Base-by-base conservation (phyloP, 1,140 invertebrate species). In the Drosophila ficusphila region DNA sequence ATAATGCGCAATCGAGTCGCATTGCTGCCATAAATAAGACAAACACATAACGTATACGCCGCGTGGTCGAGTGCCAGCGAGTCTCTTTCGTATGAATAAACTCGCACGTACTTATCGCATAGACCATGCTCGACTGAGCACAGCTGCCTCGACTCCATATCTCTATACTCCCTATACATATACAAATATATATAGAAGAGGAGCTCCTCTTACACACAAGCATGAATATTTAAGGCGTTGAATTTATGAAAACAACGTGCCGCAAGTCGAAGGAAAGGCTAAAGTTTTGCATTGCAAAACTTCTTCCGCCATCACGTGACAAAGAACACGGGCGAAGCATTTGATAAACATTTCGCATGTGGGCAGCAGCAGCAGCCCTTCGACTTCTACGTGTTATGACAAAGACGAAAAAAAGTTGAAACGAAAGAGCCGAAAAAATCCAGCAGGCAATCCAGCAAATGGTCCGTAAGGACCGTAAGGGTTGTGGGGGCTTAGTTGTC, bases 171-270 rank as follows among this genome's bases (percentile, higher is more conserved):
- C 11, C 4, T 53, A 21, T 44, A 29, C 29, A 19, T 29, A 23
- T 49, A n/a, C 4, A 23, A n/a, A 12, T 48, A 11, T 21, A 33
- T 25, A 18, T 33, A 16, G 23, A 33, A 41, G n/a, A 48, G 52
- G n/a, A 21, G n/a, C n/a, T n/a, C n/a, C n/a, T n/a, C 42, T 42
- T 8, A 49, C 14, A 51, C n/a, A 27, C 25, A 16, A 65, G 75
- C 79, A 85, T 85, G 81, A 85, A 85, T 85, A 85, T 85, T 85
- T 85, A 85, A 85, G 81, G 81, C 81, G 61, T 73, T 64, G 67
- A 85, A 85, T 85, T 85, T 85, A 85, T 86, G 81, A 85, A 85
- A 85, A 85, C 81, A 85, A 85, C 81, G 82, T 85, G 81, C 81
- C 76, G 47, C 71, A 54, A 79, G 54, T 75, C 54, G 39, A 68